Base-by-base conservation (phyloP, 2,113 vertebrate species). In the Fregata magnificens region DNA sequence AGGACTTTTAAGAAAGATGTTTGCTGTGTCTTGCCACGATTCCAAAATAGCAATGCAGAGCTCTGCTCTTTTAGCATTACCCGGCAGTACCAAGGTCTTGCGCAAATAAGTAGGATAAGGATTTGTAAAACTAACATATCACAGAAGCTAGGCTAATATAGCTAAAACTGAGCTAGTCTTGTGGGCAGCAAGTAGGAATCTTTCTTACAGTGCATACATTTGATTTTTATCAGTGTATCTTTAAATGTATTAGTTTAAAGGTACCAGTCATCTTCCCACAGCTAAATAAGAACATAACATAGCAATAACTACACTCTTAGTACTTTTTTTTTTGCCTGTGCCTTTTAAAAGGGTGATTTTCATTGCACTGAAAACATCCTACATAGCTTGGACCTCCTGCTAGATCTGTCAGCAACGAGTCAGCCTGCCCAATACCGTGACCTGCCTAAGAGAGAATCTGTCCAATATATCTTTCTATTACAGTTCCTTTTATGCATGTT, bases 381-480 rank as follows among this genome's bases (percentile, higher is more conserved):
- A 19, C 70, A 22, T 14, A 58, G 56, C 49, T 73, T 25, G 34
- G 63, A 83, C n/a, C 66, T 94, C 73, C 62, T 90, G 71, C 59
- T 82, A 80, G 42, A 85, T 44, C 89, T 86, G 71, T 40, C 87
- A 90, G 78, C 62, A 91, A 26, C 5, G 12, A 88, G 85, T 72
- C 70, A 69, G 49, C 25, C 49, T 77, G 69, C 31, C 91, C 84
- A 79, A 11, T 3, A 79, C 42, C 0, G 0, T 34, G 89, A 93
- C 91, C 93, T 62, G 70, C 69, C 22, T 69, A 12, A 76, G 70
- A 82, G 44, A 86, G 58, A 94, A 96, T 91, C 96, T 95, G 62
- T 50, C 89, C 86, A 90, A 89, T 77, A 80, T 3, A 87, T 91
- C 89, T 95, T 97, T 72, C 87, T 85, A 85, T 93, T 94, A 91